phyloP scores from a whole-genome alignment of 1,140 invertebrate genomes.

The Homalodisca vitripennis region DNA sequence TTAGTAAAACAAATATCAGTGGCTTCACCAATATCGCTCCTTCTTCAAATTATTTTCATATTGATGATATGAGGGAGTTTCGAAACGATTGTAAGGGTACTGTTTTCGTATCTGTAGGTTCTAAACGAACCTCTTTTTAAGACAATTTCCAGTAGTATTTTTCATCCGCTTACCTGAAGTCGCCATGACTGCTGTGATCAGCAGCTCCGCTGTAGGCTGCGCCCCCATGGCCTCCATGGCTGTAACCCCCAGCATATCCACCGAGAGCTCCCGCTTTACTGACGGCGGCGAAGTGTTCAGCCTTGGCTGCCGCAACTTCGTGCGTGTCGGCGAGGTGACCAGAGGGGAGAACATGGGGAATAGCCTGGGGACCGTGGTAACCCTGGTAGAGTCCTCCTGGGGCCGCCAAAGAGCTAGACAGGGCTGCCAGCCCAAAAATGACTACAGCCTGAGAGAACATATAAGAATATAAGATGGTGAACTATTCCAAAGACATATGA shows the following conservation, averaged over 20 bases:
- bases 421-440: too few species aligned
- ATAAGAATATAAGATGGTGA: neutral
- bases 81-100: too few species aligned
- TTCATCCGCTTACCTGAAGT: conserved; percentile 18
- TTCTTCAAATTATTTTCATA: too few species aligned
- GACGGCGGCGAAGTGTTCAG: conserved; percentile 34
- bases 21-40: too few species aligned
- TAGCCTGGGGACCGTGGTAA: conserved; percentile 31
- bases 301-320: conserved; percentile 39
- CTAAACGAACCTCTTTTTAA: too few species aligned
- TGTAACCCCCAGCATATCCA: neutral
- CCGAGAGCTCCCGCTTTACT: neutral
- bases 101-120: too few species aligned
- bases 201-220: conserved; percentile 7
- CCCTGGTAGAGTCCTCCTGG: conserved; percentile 1
- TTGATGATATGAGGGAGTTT: too few species aligned
- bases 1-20: too few species aligned
- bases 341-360: conserved; percentile 27
- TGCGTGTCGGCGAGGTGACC: conserved; percentile 35
- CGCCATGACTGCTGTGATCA: neutral
- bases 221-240: neutral
- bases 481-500: neutral
- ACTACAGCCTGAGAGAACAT: too few species aligned
- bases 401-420: neutral
- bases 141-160: too few species aligned